Conservation (phyloP, 2,888 invertebrate species). For the Cynaeus angustus region DNA sequence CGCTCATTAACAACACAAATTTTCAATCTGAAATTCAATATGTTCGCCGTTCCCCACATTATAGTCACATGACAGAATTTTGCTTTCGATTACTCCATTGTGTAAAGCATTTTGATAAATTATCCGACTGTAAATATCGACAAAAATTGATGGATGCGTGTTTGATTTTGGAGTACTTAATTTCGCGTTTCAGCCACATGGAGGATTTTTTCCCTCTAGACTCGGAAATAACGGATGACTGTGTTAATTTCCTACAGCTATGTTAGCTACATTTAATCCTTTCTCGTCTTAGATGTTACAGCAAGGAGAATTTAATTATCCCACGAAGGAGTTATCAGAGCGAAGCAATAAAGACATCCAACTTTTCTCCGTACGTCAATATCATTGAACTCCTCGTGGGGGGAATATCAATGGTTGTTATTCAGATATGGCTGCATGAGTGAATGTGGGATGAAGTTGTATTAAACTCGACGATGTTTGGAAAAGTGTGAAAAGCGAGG, state of each 20-base stretch:
- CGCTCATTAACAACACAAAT: slow-evolving; percentile 27
- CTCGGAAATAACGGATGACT: slow-evolving; percentile 6
- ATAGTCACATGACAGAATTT: slow-evolving; percentile 27
- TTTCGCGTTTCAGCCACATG: slow-evolving; percentile 35
- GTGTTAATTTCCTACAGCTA: slow-evolving; percentile 13
- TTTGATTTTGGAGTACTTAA: slow-evolving; percentile 46
- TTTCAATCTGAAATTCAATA: slow-evolving; percentile 35
- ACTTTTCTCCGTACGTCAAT: slow-evolving; percentile 19
- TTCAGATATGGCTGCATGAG: slow-evolving; percentile 35
- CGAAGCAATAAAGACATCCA: slow-evolving; percentile 33
- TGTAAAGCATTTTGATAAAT: slow-evolving; percentile 45
- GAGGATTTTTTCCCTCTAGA: slow-evolving; percentile 18
- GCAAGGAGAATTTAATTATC: slow-evolving; percentile 41
- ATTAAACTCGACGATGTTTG: slow-evolving; percentile 29
- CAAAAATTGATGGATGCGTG: slow-evolving; percentile 45
- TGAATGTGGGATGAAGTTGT: slow-evolving; percentile 36
- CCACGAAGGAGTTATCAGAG: slow-evolving; percentile 27
- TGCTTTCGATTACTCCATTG: slow-evolving; percentile 40
- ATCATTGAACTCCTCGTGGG: slow-evolving; percentile 16
- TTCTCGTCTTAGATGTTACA: slow-evolving; percentile 22
- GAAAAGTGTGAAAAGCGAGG: slow-evolving; percentile 5
- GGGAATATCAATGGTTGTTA: slow-evolving; percentile 43
- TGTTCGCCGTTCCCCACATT: slow-evolving; percentile 14
- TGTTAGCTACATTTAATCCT: slow-evolving; percentile 8
- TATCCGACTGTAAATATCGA: slow-evolving; percentile 44